Evolutionary conservation across 2,113 vertebrate genomes (phyloP).

Genomic region (Edolisoma coerulescens): DNA sequence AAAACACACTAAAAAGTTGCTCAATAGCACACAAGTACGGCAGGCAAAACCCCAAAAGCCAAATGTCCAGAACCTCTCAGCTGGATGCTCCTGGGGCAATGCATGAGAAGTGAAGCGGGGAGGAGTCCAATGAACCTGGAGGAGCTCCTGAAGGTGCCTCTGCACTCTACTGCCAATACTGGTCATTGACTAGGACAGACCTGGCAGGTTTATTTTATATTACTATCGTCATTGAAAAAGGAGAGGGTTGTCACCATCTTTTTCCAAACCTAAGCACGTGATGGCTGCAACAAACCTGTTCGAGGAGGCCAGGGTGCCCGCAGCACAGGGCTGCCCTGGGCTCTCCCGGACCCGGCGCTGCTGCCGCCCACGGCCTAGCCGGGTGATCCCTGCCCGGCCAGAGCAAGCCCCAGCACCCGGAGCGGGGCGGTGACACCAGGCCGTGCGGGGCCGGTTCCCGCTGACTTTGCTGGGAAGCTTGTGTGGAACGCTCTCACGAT

Average conservation of each 20-base stretch:
- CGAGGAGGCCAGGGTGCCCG: accelerated
- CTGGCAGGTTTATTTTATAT: accelerated
- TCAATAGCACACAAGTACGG: accelerated
- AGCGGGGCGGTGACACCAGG: accelerated
- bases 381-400: neutral
- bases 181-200: accelerated
- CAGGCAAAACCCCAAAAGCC: neutral
- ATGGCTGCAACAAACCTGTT: accelerated
- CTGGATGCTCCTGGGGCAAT: neutral
- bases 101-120: accelerated
- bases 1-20: neutral
- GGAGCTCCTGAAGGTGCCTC: neutral
- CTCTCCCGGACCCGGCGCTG: no score
- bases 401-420: neutral
- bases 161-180: accelerated
- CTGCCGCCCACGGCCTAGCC: neutral
- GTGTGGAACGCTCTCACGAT: neutral
- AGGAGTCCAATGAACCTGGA: neutral
- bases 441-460: neutral
- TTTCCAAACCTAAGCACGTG: accelerated
- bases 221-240: accelerated
- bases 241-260: accelerated
- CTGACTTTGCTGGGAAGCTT: accelerated
- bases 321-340: accelerated
- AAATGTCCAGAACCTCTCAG: neutral